Evolutionary conservation across 2,888 invertebrate species (phyloP).

Genomic region (Laspeyria flexula): DNA sequence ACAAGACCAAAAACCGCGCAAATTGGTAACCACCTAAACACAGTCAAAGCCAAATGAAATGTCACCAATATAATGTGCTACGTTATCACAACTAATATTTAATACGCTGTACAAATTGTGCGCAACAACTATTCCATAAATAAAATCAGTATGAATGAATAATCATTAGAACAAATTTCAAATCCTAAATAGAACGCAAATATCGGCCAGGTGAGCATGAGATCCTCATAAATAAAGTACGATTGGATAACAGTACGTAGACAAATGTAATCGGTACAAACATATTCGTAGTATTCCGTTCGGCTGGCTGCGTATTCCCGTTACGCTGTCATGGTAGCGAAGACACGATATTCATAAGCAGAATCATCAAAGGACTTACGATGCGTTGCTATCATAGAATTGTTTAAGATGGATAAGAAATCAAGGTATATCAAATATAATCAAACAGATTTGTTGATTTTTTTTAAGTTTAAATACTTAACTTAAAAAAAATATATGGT

Average conservation of each 20-base stretch:
- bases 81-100: too few relatives aligned
- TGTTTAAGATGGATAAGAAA: slow-evolving; percentile 30
- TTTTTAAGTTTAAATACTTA: not conserved
- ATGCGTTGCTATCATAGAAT: slow-evolving; percentile 37
- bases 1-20: too few relatives aligned
- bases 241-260: slow-evolving; percentile 27
- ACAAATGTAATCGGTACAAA: slow-evolving; percentile 42
- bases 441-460: not conserved
- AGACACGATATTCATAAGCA: slow-evolving; percentile 77
- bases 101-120: too few relatives aligned
- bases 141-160: too few relatives aligned
- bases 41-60: too few relatives aligned
- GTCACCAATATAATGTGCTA: too few relatives aligned
- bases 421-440: not conserved
- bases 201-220: slow-evolving; percentile 11
- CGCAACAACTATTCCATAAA: too few relatives aligned
- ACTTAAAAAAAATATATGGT: too few relatives aligned
- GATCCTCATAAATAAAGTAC: slow-evolving; percentile 27
- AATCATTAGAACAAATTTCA: too few relatives aligned
- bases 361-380: slow-evolving; percentile 70
- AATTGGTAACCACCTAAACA: too few relatives aligned
- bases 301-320: slow-evolving; percentile 47
- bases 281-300: slow-evolving; percentile 50
- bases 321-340: slow-evolving; percentile 59
- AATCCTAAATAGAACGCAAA: too few relatives aligned